A percentile compares a stretch with the other conserved stretches of the same genome.
Evolutionary conservation across 1,140 invertebrate species (phyloP).

Genomic region (Lordiphosa mommai): DNA sequence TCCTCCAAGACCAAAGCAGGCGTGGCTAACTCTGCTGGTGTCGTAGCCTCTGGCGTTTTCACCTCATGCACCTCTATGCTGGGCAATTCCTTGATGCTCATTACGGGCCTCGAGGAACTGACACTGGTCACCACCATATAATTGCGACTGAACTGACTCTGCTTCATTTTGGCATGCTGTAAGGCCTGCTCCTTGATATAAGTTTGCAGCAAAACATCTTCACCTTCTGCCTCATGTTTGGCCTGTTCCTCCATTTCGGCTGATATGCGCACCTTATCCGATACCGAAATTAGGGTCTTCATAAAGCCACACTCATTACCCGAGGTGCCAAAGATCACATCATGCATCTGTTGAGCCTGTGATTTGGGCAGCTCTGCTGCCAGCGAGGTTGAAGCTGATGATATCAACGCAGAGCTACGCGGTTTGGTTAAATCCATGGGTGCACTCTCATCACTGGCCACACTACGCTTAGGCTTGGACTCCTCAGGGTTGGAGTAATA

Average conservation of each 20-base stretch:
- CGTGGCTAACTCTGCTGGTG: neutral
- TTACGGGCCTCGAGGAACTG: constrained; percentile 10
- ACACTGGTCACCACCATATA: constrained; percentile 21
- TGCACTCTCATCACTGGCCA: constrained; percentile 57
- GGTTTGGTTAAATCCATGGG: constrained; percentile 79
- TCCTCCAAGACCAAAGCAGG: neutral
- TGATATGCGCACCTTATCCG: constrained; percentile 73
- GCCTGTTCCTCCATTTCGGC: constrained; percentile 60
- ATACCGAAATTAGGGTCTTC: constrained; percentile 73
- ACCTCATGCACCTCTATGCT: constrained; percentile 65
- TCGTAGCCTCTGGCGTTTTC: constrained; percentile 42
- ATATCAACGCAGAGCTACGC: constrained; percentile 8
- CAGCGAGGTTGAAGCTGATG: constrained; percentile 3
- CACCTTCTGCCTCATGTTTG: constrained; percentile 46
- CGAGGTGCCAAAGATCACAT: constrained; percentile 66
- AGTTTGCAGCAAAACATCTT: constrained; percentile 83
- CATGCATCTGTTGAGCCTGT: constrained; percentile 69
- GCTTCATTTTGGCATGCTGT: constrained; percentile 87
- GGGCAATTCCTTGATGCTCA: constrained; percentile 47
- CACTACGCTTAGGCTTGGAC: constrained; percentile 55
- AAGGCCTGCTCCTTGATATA: constrained; percentile 89
- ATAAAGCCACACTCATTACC: constrained; percentile 70
- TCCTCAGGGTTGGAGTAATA: constrained; percentile 79
- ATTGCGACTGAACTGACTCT: constrained; percentile 80
- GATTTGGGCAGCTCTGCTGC: constrained; percentile 45